These are phyloP conservation scores for Hozukius guyotensis DNA, from an alignment of 2,797 vertebrate species.

Conservation along the genomic window DNA sequence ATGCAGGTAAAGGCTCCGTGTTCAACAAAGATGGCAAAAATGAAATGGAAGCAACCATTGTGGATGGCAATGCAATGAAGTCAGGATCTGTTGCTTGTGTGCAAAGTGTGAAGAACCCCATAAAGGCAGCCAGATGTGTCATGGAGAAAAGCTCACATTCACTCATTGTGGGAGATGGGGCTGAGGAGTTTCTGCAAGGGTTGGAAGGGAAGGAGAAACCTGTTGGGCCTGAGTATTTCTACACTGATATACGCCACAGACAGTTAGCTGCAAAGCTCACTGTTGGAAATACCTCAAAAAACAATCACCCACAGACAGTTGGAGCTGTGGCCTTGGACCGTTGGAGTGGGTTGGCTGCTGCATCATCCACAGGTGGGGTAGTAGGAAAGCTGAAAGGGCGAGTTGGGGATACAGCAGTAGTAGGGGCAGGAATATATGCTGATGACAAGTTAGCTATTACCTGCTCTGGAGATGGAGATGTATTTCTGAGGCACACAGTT, in stretches of 20 bases:
- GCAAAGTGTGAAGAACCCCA: constrained; percentile 75
- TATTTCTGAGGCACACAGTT: constrained; percentile 83
- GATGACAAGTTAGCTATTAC: constrained; percentile 81
- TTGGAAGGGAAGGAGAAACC: constrained; percentile 62
- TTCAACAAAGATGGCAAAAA: constrained; percentile 82
- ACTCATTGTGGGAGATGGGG: constrained; percentile 78
- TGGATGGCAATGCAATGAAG: constrained; percentile 74
- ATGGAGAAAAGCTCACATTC: constrained; percentile 77
- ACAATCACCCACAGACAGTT: constrained; percentile 85
- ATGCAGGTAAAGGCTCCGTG: constrained; percentile 86
- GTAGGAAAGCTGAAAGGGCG: constrained; percentile 84
- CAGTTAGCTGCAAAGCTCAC: constrained; percentile 69
- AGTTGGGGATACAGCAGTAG: constrained; percentile 85
- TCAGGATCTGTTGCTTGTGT: constrained; percentile 85
- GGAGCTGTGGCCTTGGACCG: constrained; percentile 84
- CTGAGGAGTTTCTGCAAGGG: constrained; percentile 77
- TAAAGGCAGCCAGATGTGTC: constrained; percentile 76
- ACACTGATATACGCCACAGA: constrained; percentile 78
- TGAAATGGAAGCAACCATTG: constrained; percentile 85
- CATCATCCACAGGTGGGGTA: constrained; percentile 84
- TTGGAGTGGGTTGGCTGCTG: constrained; percentile 76
- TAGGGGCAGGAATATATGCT: constrained; percentile 85
- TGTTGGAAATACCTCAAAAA: constrained; percentile 58
- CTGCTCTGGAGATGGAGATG: constrained; percentile 86
- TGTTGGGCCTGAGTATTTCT: constrained; percentile 79